These are phyloP conservation scores for Pissodes strobi DNA, from an alignment of 1,140 invertebrate genomes.

Conservation along the genomic window DNA sequence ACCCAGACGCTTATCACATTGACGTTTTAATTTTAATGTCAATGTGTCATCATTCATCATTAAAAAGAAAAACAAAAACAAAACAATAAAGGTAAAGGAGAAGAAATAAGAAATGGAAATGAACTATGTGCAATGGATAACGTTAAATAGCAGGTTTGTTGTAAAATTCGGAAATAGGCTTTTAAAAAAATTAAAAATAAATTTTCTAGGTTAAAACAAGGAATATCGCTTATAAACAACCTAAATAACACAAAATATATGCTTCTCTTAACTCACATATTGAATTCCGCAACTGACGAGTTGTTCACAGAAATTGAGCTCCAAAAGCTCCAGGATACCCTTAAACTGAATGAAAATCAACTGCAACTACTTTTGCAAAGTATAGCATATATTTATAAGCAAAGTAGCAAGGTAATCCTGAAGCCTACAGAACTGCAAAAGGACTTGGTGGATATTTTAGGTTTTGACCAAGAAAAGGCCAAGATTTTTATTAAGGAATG, in stretches of 20 bases:
- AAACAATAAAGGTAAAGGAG: too few relatives aligned
- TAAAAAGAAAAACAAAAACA: too few relatives aligned
- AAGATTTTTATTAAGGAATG: conserved; percentile 51
- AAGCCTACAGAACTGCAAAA: conserved; percentile 49
- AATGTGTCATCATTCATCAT: too few relatives aligned
- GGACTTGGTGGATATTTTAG: conserved; percentile 43
- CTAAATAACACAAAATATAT: conserved; percentile 38
- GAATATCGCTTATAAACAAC: conserved; percentile 45
- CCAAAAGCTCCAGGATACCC: conserved; percentile 40
- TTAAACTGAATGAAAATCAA: conserved; percentile 38
- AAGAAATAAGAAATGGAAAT: too few relatives aligned
- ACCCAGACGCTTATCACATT: too few relatives aligned
- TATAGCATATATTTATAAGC: conserved; percentile 46
- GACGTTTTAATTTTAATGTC: too few relatives aligned
- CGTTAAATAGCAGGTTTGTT: too few relatives aligned
- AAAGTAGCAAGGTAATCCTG: conserved; percentile 45
- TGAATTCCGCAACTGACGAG: conserved; percentile 34
- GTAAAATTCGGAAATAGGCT: too few relatives aligned
- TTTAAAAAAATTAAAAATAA: background rate
- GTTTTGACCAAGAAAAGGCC: conserved; percentile 45
- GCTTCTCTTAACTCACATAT: conserved; percentile 39
- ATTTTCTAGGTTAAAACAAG: conserved; percentile 43
- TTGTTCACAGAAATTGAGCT: conserved; percentile 43
- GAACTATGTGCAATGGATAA: too few relatives aligned
- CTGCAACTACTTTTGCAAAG: conserved; percentile 46